Evolutionary conservation across 2,113 vertebrate genomes (phyloP), one percentile per base, ranked within the genome.

Genomic region (Aspiorhynchus laticeps): DNA sequence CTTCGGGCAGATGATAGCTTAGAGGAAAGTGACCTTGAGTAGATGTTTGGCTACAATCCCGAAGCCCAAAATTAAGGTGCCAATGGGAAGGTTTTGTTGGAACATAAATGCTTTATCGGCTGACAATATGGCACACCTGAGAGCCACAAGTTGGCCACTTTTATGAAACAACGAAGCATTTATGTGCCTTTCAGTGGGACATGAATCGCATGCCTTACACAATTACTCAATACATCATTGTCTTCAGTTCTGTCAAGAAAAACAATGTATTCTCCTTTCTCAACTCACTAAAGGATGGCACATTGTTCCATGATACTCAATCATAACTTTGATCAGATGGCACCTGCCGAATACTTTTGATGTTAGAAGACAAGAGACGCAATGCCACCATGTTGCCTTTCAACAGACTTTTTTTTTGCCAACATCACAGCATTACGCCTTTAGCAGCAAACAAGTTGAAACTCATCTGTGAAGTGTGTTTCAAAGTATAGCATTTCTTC

Each of bases 21-120:
- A 46, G 73, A 75, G 79, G 26, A 87, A 83, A 83, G 71, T 87
- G 73, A 87, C 73, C 80, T 76, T 87, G 73, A 83, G 56, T 76
- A 82, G 69, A 83, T 83, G 73, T 84, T 59, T 87, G 86, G 80
- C 80, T 77, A 77, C 61, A 75, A 67, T 84, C 86, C 86, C 61
- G 17, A 87, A 83, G 38, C 46, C 43, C 46, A 69, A 53, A 87
- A 26, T 78, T 73, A 28, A 83, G 28, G 51, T 41, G 73, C n/a
- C 79, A 59, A 33, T 74, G 48, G 36, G 78, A 43, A 56, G 78
- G 78, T 53, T 77, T 84, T 74, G 83, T 84, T 56, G 48, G 28
- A 74, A 53, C n/a, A 77, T 77, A 83, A 87, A 87, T 87, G 59
- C 79, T 33, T 59, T 75, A 48, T 61, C 41, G 4, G 85, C 46